Base-by-base conservation (phyloP, 2,113 vertebrate species). In the Haemorhous mexicanus region DNA sequence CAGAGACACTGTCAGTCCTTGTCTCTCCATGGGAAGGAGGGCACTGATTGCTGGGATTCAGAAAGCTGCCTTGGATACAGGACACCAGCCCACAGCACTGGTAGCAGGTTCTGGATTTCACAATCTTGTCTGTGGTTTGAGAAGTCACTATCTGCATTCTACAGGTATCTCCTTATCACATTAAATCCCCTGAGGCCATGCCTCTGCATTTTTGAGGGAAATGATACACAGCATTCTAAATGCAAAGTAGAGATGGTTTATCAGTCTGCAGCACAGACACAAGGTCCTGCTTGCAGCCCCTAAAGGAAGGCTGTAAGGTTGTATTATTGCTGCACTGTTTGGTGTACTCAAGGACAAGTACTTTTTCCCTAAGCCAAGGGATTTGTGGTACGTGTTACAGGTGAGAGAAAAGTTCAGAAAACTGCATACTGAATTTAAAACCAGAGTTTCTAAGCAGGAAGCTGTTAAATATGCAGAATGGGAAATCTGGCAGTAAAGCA, bases 201-300 rank as follows among this genome's bases (percentile, higher is more conserved):
- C 62, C 72, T 94, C 62, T 88, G 87, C 82, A 39, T 86, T 94
- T 93, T 80, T 88, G 79, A 68, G 41, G 75, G 84, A 74, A 75
- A 61, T 33, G 52, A 77, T 81, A 72, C 52, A 12, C 26, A 44
- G 41, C n/a, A 77, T 30, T 84, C 47, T 69, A 74, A 80, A 87
- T 80, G 39, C 59, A 63, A 78, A 80, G 11, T 4, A 63, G 35
- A 73, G 73, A 35, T 91, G 47, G 55, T 22, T 84, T 77, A 78
- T 63, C 86, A 86, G 50, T 67, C n/a, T 84, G 84, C 67, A 74
- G 53, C 33, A 59, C 68, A 64, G 37, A 32, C 1, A 1, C 43
- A 10, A 16, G 18, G 82, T 76, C 50, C 30, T 90, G 35, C 55
- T 63, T 80, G 63, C 49, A 85, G 22, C 50, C 3, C 0, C n/a